A percentile compares a stretch with the other conserved stretches of the same genome.
Conservation (phyloP, 2,113 vertebrate species). For the Sterrhoptilus dennistouni region DNA sequence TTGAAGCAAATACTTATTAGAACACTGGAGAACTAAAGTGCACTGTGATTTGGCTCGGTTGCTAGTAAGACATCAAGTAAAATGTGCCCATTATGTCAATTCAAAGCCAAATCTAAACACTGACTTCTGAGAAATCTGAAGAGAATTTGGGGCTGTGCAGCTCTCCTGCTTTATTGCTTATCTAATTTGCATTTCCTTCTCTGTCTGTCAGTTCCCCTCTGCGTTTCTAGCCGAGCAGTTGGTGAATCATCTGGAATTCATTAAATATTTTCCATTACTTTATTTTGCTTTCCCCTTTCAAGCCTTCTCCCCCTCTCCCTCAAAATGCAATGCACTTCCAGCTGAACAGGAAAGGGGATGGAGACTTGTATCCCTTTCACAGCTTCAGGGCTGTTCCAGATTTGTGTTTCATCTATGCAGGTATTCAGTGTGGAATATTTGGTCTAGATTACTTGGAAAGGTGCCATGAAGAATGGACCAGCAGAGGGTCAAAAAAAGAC, state of each 20-base stretch:
- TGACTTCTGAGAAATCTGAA: constrained; percentile 38
- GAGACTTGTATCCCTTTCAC: background rate
- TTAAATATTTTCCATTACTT: constrained; percentile 7
- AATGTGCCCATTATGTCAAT: constrained; percentile 61
- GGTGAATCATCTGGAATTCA: constrained; percentile 33
- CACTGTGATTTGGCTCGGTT: constrained; percentile 63
- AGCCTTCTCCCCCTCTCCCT: background rate
- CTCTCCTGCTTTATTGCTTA: constrained; percentile 21
- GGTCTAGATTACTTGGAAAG: background rate
- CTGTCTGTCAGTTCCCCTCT: constrained; percentile 3
- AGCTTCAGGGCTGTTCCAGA: background rate
- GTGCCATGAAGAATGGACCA: background rate
- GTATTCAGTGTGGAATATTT: background rate
- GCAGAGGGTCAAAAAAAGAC: background rate
- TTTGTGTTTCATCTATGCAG: background rate
- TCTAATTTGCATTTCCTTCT: constrained; percentile 56
- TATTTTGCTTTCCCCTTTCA: background rate
- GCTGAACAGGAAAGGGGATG: background rate
- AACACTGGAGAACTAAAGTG: constrained; percentile 70
- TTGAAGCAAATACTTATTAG: constrained; percentile 78
- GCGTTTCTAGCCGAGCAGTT: background rate
- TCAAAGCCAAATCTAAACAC: constrained; percentile 63
- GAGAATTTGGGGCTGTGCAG: constrained; percentile 37
- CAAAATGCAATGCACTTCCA: background rate
- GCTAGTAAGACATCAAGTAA: constrained; percentile 45